phyloP scores from a whole-genome alignment of 1,140 invertebrate genomes.

The Diuraphis noxia region DNA sequence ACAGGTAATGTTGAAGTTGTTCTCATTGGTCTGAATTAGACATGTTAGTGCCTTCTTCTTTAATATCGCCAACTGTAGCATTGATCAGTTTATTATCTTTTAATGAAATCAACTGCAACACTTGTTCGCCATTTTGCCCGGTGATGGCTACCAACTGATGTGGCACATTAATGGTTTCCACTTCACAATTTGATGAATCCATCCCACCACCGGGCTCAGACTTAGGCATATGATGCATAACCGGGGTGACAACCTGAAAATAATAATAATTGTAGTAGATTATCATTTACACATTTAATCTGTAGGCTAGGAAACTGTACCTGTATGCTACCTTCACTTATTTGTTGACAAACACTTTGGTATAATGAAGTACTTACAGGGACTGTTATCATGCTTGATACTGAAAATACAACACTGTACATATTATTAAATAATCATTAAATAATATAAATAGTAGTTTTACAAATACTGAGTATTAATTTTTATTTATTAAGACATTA shows the following conservation, averaged over 20 bases:
- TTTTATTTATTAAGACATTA: neutral
- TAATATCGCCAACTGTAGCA: slow-evolving; percentile 40
- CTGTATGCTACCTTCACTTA: slow-evolving; percentile 76
- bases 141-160: slow-evolving; percentile 76
- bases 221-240: slow-evolving; percentile 80
- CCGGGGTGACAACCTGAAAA: slow-evolving; percentile 67
- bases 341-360: slow-evolving; percentile 88
- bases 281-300: neutral
- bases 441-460: neutral
- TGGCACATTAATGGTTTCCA: slow-evolving; percentile 69
- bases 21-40: slow-evolving; percentile 49
- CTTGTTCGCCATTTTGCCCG: slow-evolving; percentile 71
- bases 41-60: slow-evolving; percentile 33
- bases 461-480: too few relatives aligned
- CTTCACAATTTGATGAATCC: slow-evolving; percentile 62
- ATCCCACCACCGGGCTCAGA: slow-evolving; percentile 65
- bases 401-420: slow-evolving; percentile 64
- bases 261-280: neutral
- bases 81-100: slow-evolving; percentile 78
- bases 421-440: slow-evolving; percentile 9
- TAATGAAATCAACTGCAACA: slow-evolving; percentile 75
- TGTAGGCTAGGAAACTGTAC: slow-evolving; percentile 61
- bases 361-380: slow-evolving; percentile 94
- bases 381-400: slow-evolving; percentile 92
- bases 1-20: slow-evolving; percentile 52